These are phyloP conservation scores for Clytia hemisphaerica DNA, from an alignment of 30 jellyfish, hydroid and myxozoan genomes.

Conservation along the genomic window DNA sequence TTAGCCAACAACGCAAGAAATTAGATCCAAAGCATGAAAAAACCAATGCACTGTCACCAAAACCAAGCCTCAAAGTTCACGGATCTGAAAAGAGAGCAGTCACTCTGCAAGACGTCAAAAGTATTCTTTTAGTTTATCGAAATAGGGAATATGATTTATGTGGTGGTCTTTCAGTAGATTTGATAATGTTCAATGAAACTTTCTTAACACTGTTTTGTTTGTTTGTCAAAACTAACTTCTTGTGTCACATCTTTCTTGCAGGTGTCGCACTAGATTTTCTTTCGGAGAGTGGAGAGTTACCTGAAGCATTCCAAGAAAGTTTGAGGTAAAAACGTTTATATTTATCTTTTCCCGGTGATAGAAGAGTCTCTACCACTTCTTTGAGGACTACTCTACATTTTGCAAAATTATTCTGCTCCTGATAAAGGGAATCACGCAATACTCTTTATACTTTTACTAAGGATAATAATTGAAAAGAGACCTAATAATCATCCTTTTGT, in stretches of 20 bases:
- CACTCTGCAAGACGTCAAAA: slow-evolving; percentile 64
- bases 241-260: slow-evolving; percentile 1
- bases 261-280: slow-evolving; percentile 53
- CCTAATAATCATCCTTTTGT: too few relatives aligned
- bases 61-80: slow-evolving; percentile 56
- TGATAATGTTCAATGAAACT: too few relatives aligned
- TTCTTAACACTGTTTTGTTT: too few relatives aligned
- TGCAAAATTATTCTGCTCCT: too few relatives aligned
- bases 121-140: slow-evolving; percentile 14
- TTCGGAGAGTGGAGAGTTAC: slow-evolving; percentile 38
- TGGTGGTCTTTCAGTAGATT: slow-evolving; percentile 25
- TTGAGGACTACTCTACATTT: too few relatives aligned
- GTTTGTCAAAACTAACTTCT: too few relatives aligned
- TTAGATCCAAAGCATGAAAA: slow-evolving; percentile 5
- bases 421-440: too few relatives aligned
- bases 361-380: too few relatives aligned
- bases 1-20: not conserved
- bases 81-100: slow-evolving; percentile 45
- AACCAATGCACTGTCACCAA: slow-evolving; percentile 45
- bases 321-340: slow-evolving; percentile 10
- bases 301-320: slow-evolving; percentile 25
- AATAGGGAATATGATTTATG: not conserved
- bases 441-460: too few relatives aligned
- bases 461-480: too few relatives aligned
- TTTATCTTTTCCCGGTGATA: too few relatives aligned